Base-by-base conservation (phyloP, 2,113 vertebrate genomes). In the Notarius quadriscutis region DNA sequence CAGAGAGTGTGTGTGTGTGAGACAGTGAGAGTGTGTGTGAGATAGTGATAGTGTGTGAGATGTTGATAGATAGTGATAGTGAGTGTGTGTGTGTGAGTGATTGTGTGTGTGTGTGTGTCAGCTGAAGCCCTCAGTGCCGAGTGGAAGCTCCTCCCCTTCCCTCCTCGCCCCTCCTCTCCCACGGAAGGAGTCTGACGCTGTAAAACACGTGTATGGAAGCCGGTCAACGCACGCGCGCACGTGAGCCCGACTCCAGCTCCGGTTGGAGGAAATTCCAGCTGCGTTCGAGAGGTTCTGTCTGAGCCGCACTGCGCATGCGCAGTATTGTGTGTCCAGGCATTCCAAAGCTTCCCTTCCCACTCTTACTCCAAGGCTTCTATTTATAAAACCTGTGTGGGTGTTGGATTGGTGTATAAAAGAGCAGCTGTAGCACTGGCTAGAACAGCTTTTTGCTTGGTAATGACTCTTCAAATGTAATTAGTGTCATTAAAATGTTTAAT, bases 121-220 rank as follows among this genome's bases (percentile, higher is more conserved):
- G 25, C 22, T 22, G 57, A 11, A 25, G 9, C 4, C 6, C 25
- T 78, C 75, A 50, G 72, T 51, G 30, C 15, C 10, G 30, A 34
- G 27, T 30, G 65, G 1, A 74, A 51, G 25, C 75, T 79, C 55
- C 15, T 5, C 78, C 60, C 78, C 17, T 41, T 9, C n/a, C 4
- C 25, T 1, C 1, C 1, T 4, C 14, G 25, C 22, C 51, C 14
- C 50, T 1, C 14, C n/a, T 2, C 18, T 0, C 1, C 1, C 10
- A 17, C 20, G 53, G 78, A 27, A 27, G 78, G 53, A 20, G 78
- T 30, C 55, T 58, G 55, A 34, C n/a, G 27, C 27, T 20, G 8
- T 18, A 55, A n/a, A 79, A 18, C 78, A 58, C 27, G 78, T 80
- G 78, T 20, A 11, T 58, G n/a, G n/a, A 5, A 9, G 27, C 78